Evolutionary conservation across 2,888 invertebrate genomes (phyloP).

Genomic region (Tridacna gigas): DNA sequence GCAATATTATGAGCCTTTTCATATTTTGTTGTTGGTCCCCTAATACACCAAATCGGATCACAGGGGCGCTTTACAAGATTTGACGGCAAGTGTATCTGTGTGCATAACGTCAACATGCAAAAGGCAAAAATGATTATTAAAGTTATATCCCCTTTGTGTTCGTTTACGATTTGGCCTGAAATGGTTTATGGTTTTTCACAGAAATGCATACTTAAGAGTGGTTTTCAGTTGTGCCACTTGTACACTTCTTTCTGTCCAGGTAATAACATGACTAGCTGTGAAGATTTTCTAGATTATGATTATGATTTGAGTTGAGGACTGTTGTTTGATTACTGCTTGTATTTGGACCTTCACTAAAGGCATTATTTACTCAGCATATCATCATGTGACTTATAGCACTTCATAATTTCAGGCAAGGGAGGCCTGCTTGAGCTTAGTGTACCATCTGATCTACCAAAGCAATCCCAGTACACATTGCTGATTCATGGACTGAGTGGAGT

Average conservation of each 20-base stretch:
- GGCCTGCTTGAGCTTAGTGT: slow-evolving; percentile 15
- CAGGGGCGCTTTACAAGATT: too few relatives aligned
- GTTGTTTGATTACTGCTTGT: neutral
- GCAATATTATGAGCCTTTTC: too few relatives aligned
- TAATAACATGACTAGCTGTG: neutral
- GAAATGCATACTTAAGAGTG: too few relatives aligned
- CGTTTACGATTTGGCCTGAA: neutral
- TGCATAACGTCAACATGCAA: neutral
- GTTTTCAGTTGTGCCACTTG: too few relatives aligned
- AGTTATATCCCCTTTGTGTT: neutral
- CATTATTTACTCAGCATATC: neutral
- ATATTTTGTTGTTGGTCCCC: too few relatives aligned
- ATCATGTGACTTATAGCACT: neutral
- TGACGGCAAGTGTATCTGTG: too few relatives aligned
- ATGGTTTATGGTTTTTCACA: too few relatives aligned
- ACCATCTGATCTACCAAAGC: slow-evolving; percentile 9
- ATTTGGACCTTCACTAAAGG: neutral
- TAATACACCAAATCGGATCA: too few relatives aligned
- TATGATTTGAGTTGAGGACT: neutral
- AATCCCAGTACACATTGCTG: slow-evolving; percentile 23
- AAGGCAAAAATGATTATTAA: neutral
- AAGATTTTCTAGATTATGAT: neutral
- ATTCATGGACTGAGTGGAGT: slow-evolving; percentile 30
- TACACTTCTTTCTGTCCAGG: too few relatives aligned
- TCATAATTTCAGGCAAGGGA: neutral